phyloP scores from a whole-genome alignment of 2,888 invertebrate genomes.

The Pyrrhosoma nymphula region DNA sequence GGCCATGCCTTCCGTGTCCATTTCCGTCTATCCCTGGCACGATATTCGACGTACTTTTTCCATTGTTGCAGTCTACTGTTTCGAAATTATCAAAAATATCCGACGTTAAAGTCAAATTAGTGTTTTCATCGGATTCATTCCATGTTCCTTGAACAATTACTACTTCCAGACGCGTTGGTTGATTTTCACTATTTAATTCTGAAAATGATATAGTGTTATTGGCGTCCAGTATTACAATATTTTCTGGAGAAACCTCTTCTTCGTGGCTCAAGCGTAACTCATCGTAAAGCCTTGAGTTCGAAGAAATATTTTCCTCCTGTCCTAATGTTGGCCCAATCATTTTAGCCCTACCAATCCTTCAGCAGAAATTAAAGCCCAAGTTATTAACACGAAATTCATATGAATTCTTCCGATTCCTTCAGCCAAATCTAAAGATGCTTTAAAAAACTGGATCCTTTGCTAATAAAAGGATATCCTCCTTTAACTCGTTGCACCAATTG shows the following conservation, averaged over 20 bases:
- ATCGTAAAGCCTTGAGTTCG: slow-evolving; percentile 46
- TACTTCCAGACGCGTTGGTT: slow-evolving; percentile 46
- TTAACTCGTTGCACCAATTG: neutral
- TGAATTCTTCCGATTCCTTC: neutral
- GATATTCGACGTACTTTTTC: neutral
- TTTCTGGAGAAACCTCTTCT: slow-evolving; percentile 52
- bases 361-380: slow-evolving; percentile 2
- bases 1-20: neutral
- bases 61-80: slow-evolving; percentile 59
- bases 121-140: slow-evolving; percentile 60
- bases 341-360: slow-evolving; percentile 33
- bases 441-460: neutral
- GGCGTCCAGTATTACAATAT: slow-evolving; percentile 54
- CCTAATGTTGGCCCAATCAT: slow-evolving; percentile 58
- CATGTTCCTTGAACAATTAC: slow-evolving; percentile 59
- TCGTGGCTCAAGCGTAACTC: slow-evolving; percentile 23
- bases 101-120: slow-evolving; percentile 45
- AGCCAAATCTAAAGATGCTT: neutral
- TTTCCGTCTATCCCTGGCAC: slow-evolving; percentile 21
- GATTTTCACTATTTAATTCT: slow-evolving; percentile 48
- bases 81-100: slow-evolving; percentile 63
- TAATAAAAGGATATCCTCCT: neutral
- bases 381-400: slow-evolving; percentile 9
- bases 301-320: slow-evolving; percentile 48
- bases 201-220: slow-evolving; percentile 61